Evolutionary conservation across 2,888 invertebrate species (phyloP), one percentile per base, ranked within the genome.

Genomic region (Drosophila birchii): DNA sequence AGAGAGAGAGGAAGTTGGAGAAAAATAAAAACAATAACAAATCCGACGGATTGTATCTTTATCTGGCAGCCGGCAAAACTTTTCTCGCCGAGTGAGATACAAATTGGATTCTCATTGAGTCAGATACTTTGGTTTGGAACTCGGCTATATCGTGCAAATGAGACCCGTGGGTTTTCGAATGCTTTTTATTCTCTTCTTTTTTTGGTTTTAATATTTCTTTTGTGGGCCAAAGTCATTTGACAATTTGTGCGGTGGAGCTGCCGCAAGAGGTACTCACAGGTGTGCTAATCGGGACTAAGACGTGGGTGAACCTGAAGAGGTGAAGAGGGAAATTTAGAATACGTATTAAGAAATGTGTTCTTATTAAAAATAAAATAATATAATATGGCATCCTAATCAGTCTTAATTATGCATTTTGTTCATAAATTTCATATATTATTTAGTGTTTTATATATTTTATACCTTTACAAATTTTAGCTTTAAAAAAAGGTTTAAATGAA

Each of bases 71-170:
- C 18, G 47, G 36, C 20, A 71, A 69, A 61, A n/a, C 32, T 32
- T 11, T 14, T 32, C 49, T 47, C 36, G 16, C 2, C 53, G 55
- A 78, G 69, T 62, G 12, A 12, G 20, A 77, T 70, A 79, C 86
- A 58, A 75, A 53, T 75, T 86, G 77, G 84, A 80, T 36, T 79
- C 88, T 73, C 86, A 69, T 78, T 86, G 84, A 86, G 86, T 64
- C 54, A 80, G 86, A 80, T 88, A 67, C 45, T 3, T 0, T 0
- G 67, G 86, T 86, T 83, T 3, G 78, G 32, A 73, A 76, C 88
- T 58, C 38, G 58, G 18, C 75, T 84, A 80, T 16, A 4, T 1
- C 7, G 43, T 26, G 44, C 36, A 34, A 62, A 60, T 58, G 57
- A 49, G 38, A 23, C 26, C 26, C 62, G 39, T 61, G 43, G 45